Conservation (phyloP, 2,113 vertebrate genomes). For the Rhinopithecus roxellana region DNA sequence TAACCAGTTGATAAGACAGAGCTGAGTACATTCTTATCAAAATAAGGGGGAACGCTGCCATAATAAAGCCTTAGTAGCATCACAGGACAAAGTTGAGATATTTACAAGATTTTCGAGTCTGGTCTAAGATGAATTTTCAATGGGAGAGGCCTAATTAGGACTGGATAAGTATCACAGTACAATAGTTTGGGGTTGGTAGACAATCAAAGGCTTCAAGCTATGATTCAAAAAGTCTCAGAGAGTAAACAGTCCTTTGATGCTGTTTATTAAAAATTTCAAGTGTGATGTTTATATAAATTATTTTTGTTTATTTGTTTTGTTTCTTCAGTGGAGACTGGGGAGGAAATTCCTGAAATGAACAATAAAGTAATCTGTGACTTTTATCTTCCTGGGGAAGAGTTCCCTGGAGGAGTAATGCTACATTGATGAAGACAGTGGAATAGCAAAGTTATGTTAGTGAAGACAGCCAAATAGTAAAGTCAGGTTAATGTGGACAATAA, state of each 20-base stretch:
- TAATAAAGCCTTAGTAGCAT: neutral
- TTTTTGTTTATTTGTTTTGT: neutral
- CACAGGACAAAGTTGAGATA: neutral
- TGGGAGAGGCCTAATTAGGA: neutral
- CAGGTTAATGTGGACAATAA: neutral
- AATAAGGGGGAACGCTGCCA: neutral
- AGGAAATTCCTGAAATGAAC: conserved; percentile 37
- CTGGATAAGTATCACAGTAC: neutral
- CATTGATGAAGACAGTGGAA: neutral
- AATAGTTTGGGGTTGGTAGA: neutral
- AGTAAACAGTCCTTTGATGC: neutral
- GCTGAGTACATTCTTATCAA: neutral
- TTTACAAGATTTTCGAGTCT: neutral
- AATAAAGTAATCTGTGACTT: neutral
- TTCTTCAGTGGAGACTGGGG: neutral
- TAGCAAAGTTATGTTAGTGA: neutral
- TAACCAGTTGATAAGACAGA: neutral
- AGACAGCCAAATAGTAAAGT: neutral
- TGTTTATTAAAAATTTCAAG: conserved; percentile 14
- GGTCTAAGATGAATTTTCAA: neutral
- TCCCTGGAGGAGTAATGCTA: neutral
- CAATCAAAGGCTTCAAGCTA: neutral
- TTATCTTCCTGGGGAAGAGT: neutral
- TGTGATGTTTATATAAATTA: neutral
- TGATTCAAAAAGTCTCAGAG: neutral